Percentiles rank a stretch among this genome's conserved stretches.
phyloP scores from a whole-genome alignment of 2,888 invertebrate genomes.

The Hetaerina titia region DNA sequence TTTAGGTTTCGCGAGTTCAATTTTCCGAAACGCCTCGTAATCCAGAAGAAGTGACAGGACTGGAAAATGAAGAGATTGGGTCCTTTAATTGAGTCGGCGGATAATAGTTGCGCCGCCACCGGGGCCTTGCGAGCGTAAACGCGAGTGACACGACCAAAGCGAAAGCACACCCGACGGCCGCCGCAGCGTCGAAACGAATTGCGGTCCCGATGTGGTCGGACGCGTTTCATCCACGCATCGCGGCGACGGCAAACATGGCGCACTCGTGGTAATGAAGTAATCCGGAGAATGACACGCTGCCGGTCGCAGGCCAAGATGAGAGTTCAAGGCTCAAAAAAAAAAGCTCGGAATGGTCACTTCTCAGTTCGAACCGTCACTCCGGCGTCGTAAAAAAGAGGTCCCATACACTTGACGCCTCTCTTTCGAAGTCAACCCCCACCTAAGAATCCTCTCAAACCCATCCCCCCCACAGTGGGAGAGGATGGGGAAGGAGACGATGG shows the following conservation, averaged over 20 bases:
- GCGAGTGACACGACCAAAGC: not conserved
- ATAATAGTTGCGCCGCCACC: not conserved
- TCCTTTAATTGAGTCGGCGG: not conserved
- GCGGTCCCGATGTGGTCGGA: not conserved
- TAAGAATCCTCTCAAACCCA: not conserved
- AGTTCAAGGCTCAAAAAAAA: not conserved
- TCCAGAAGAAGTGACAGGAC: not conserved
- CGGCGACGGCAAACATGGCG: not conserved
- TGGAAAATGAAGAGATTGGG: not conserved
- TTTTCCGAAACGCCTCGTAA: not conserved
- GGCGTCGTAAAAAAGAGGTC: not conserved
- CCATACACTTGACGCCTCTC: not conserved
- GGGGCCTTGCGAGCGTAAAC: not conserved
- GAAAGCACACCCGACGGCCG: not conserved
- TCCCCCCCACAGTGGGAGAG: not conserved
- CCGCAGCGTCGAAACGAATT: slow-evolving; percentile 24
- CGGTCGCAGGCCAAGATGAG: not conserved
- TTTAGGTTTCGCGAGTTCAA: not conserved
- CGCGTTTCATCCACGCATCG: not conserved
- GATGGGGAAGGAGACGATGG: not conserved
- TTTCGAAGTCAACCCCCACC: not conserved
- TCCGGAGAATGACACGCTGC: not conserved
- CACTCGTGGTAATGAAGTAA: not conserved
- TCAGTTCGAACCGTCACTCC: not conserved
- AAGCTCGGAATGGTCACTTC: not conserved